phyloP scores from a whole-genome alignment of 2,888 invertebrate species.

The Marasmarcha lunaedactyla region DNA sequence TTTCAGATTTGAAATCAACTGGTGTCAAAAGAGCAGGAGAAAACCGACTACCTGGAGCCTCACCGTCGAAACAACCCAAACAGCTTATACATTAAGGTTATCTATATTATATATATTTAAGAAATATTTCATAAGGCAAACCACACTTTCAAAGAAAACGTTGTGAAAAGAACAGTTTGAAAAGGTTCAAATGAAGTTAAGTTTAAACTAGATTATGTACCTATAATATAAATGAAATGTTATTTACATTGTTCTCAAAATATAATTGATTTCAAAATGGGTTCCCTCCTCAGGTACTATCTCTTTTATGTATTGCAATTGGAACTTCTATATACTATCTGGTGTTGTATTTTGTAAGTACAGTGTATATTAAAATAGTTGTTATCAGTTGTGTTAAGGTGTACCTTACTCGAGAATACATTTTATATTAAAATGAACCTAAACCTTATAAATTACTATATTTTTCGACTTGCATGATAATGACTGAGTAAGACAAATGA shows the following conservation, averaged over 20 bases:
- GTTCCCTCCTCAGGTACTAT: too few species aligned
- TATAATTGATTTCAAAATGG: too few species aligned
- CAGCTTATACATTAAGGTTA: constrained; percentile 47
- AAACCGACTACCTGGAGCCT: constrained; percentile 53
- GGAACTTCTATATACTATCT: neutral
- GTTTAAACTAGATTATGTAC: too few species aligned
- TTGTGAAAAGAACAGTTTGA: too few species aligned
- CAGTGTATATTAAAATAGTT: neutral
- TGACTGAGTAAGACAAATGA: constrained; percentile 23
- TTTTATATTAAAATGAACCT: too few species aligned
- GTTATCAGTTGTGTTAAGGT: too few species aligned
- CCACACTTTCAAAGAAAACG: too few species aligned
- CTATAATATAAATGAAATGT: too few species aligned
- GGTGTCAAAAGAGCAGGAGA: constrained; percentile 59
- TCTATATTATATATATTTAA: constrained; percentile 8
- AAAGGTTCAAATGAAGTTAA: too few species aligned
- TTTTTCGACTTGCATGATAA: constrained; percentile 4
- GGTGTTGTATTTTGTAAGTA: constrained; percentile 1
- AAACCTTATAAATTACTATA: neutral
- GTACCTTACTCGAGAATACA: too few species aligned
- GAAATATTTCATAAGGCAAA: constrained; percentile 1
- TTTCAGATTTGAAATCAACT: constrained; percentile 50
- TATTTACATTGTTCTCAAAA: too few species aligned
- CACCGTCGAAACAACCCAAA: constrained; percentile 62
- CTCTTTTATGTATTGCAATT: too few species aligned